Evolutionary conservation across 2,888 invertebrate species (phyloP), one percentile per base, ranked within the genome.

Genomic region (Acrobasis repandana): DNA sequence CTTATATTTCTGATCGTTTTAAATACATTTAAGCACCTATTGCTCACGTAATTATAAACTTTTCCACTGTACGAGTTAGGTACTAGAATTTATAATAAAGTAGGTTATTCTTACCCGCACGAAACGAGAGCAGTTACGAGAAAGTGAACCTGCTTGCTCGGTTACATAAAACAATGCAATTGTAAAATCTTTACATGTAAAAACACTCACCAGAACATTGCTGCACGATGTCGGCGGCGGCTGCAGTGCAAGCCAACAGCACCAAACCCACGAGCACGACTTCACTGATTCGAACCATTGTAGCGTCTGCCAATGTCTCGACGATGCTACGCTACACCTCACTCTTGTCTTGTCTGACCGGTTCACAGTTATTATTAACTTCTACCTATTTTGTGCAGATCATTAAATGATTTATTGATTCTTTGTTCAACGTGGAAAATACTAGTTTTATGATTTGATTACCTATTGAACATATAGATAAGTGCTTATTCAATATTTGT

Each of bases 151-250:
- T 57, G 15, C 48, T 14, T 48, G 18, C 38, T 28, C n/a, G 52
- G 16, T 57, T 48, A 15, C 57, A 15, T 54, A 54, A 18, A n/a
- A 56, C 18, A 11, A 50, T 50, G 49, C 28, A 47, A 49, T 49
- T 28, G 14, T n/a, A 11, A 28, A 11, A 4, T 4, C n/a, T 1
- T 43, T 1, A 28, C 9, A 52, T 38, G 51, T 14, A 16, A 20
- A 56, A 60, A 36, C 60, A 79, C 83, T 83, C 73, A 91, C 91
- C 88, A 67, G 74, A 56, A 71, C 92, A 92, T 79, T 87, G 87
- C 34, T 74, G 61, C 65, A 92, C 89, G 46, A 83, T 68, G 8
- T 86, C 85, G 66, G 88, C 86, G 54, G 75, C 73, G 43, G 77
- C 76, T 58, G 75, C 54, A 49, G 82, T 83, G 63, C 85, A 49